Evolutionary conservation across 2,888 invertebrate species (phyloP), one percentile per base, ranked within the genome.

Genomic region (Phragmatobia fuliginosa): DNA sequence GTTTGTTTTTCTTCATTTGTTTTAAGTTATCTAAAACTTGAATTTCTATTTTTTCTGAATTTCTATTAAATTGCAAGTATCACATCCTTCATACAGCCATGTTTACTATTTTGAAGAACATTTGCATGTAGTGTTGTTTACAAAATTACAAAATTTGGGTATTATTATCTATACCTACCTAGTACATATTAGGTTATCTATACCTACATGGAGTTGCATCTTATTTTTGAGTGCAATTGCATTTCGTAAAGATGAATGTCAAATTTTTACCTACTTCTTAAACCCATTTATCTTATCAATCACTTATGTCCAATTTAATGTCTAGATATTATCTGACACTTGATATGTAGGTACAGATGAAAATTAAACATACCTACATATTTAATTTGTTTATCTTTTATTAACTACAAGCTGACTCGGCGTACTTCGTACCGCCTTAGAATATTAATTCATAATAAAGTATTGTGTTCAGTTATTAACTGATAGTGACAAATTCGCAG

Each of bases 281-380:
- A 18, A 18, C 18, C n/a, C 11, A 33, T 33, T 5, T n/a, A 60
- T 33, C n/a, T 33, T 33, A 60, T 33, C 18, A 21, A 18, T 36
- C 7, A 32, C 7, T 28, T 41, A 41, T 62, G n/a, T 10, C 4
- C 4, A 62, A 62, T 21, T 62, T 28, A 28, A 31, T 62, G 38
- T 62, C 28, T 62, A 41, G 21, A 41, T 41, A 41, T 41, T 62
- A 28, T 62, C 41, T 62, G 41, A 41, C 41, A 62, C 25, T 56
- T 56, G 56, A 56, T 56, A 56, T 56, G 56, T 49, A 49, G 45
- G 45, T 28, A 28, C 56, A 56, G 28, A 56, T 56, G 56, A 28
- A 56, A 56, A 56, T 7, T 5, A 56, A 28, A 28, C 14, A 52
- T 52, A 52, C 11, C n/a, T 25, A 52, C 52, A 52, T 25, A 52